These are phyloP conservation scores for Ectobius pallidus DNA, from an alignment of 2,888 invertebrate species.

Conservation along the genomic window DNA sequence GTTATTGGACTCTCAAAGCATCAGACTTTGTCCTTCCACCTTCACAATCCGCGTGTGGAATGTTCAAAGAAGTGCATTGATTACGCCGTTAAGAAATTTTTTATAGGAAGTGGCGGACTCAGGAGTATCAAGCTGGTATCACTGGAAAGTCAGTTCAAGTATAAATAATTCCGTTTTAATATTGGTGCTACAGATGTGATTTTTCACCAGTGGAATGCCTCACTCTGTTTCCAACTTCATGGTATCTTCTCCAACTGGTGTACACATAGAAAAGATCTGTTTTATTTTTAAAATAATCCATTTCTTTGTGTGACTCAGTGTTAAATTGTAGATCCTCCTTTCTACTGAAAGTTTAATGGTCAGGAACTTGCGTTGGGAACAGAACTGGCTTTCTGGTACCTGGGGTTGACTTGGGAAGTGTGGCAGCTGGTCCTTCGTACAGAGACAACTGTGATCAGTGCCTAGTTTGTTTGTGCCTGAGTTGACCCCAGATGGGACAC, in stretches of 20 bases:
- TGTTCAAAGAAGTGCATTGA: background rate
- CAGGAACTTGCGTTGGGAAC: background rate
- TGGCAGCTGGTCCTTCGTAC: background rate
- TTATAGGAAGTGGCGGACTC: background rate
- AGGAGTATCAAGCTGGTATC: background rate
- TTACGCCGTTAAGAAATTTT: background rate
- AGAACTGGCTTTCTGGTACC: constrained; percentile 15
- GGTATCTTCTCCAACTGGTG: background rate
- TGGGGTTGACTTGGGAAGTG: background rate
- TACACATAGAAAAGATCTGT: background rate
- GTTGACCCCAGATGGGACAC: background rate
- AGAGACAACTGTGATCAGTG: background rate
- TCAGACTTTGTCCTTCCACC: constrained; percentile 15
- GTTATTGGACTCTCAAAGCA: background rate
- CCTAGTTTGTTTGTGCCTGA: background rate
- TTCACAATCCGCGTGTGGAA: constrained; percentile 8
- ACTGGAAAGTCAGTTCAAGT: constrained; percentile 2
- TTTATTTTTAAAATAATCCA: background rate
- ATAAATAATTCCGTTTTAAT: background rate
- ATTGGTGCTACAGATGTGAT: background rate
- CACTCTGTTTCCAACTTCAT: background rate
- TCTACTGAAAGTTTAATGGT: background rate
- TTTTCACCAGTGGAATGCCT: background rate
- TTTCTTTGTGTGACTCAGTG: background rate
- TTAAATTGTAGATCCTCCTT: too few relatives aligned